Conservation (phyloP, 2,888 invertebrate genomes). For the Smittia aterrima region DNA sequence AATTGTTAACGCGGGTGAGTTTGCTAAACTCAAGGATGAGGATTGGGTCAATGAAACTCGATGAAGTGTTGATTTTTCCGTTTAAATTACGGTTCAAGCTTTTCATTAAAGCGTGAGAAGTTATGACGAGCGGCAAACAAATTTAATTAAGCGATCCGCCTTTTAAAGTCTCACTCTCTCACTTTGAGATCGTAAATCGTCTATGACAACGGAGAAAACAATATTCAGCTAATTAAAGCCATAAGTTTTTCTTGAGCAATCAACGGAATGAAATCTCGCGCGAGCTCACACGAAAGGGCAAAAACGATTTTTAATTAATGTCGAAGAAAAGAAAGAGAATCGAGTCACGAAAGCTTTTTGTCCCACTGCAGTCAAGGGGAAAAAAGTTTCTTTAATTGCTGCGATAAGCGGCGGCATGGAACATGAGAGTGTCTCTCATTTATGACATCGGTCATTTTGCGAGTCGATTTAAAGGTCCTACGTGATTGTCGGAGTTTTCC, state of each 20-base stretch:
- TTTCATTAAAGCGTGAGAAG: neutral
- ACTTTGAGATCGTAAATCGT: neutral
- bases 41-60: neutral
- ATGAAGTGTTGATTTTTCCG: neutral
- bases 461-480: too few species aligned
- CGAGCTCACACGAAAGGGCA: neutral
- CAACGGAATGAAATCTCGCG: neutral
- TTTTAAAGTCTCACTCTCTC: neutral
- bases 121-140: neutral
- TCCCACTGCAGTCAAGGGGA: neutral
- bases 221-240: conserved; percentile 19
- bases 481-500: too few species aligned
- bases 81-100: too few species aligned
- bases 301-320: conserved; percentile 19
- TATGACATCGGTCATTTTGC: too few species aligned
- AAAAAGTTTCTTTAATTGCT: conserved; percentile 1
- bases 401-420: neutral
- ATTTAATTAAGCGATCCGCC: neutral
- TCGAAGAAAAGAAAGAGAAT: neutral
- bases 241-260: conserved; percentile 9
- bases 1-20: neutral
- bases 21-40: neutral
- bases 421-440: neutral
- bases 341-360: neutral
- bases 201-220: neutral